These are phyloP conservation scores for Cettia cetti DNA, from an alignment of 2,113 vertebrate genomes.

Conservation along the genomic window DNA sequence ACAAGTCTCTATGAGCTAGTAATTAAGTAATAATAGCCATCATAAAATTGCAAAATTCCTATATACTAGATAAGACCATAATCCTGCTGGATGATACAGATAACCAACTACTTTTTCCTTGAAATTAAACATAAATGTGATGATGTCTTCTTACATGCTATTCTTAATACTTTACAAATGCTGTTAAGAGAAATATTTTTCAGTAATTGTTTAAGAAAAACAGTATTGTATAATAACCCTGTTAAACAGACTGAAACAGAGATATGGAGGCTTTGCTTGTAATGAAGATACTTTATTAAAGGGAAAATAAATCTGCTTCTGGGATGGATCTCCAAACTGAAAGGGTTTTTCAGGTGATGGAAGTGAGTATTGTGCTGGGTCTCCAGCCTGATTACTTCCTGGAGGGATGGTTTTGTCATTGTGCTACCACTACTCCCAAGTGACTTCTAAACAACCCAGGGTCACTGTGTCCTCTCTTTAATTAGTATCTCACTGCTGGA, in stretches of 20 bases:
- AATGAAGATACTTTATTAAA: slow-evolving; percentile 16
- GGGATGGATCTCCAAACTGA: slow-evolving; percentile 21
- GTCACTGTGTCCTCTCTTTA: slow-evolving; percentile 73
- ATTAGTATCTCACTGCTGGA: slow-evolving; percentile 75
- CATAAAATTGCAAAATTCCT: background rate
- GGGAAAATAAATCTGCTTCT: slow-evolving; percentile 21
- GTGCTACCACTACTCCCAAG: slow-evolving; percentile 51
- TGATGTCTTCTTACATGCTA: background rate
- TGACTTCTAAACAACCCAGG: slow-evolving; percentile 70
- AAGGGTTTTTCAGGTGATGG: slow-evolving; percentile 53
- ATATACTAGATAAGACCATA: background rate
- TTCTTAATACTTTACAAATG: background rate
- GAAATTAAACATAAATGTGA: background rate
- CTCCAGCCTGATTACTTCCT: slow-evolving; percentile 63
- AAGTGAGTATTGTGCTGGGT: slow-evolving; percentile 26
- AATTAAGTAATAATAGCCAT: slow-evolving; percentile 2
- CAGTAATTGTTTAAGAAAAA: background rate
- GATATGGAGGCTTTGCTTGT: background rate
- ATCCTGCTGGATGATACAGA: background rate
- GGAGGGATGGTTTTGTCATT: slow-evolving; percentile 65
- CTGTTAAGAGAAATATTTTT: background rate
- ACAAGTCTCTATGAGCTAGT: background rate
- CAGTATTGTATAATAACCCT: background rate
- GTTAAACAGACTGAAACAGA: background rate
- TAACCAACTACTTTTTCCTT: background rate